A percentile compares a stretch with the other conserved stretches of the same genome.
These are phyloP conservation scores for Cataglyphis rosenhaueri DNA, from an alignment of 2,888 invertebrate species.

Conservation along the genomic window DNA sequence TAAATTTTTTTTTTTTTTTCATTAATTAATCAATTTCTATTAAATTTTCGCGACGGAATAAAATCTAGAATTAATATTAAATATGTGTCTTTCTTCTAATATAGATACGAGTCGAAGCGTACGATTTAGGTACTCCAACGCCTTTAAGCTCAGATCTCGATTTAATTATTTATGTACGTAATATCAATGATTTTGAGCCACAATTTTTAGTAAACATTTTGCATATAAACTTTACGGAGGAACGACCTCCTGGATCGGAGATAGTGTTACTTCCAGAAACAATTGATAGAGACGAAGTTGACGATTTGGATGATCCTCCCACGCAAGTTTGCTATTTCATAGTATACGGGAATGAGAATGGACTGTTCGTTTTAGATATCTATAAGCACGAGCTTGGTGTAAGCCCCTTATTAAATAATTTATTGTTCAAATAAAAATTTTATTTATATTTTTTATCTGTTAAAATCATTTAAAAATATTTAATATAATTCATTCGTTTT, in stretches of 20 bases:
- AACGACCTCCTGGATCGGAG: conserved; percentile 88
- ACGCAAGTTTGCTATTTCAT: conserved; percentile 97
- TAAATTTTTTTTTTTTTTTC: not conserved
- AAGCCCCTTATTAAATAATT: conserved; percentile 74
- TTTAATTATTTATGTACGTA: conserved; percentile 94
- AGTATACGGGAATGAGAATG: conserved; percentile 92
- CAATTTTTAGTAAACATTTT: conserved; percentile 92
- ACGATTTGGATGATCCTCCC: conserved; percentile 92
- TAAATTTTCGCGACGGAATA: not conserved
- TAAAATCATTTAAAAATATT: not conserved
- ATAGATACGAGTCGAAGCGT: conserved; percentile 95
- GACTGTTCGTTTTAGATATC: conserved; percentile 90
- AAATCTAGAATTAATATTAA: not conserved
- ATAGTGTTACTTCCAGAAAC: conserved; percentile 91
- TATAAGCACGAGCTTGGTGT: conserved; percentile 90
- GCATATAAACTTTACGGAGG: conserved; percentile 90
- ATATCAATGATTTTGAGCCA: conserved; percentile 95
- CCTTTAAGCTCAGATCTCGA: conserved; percentile 95
- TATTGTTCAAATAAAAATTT: not conserved
- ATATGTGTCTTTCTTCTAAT: not conserved
- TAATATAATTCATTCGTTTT: conserved; percentile 41
- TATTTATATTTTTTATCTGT: not conserved
- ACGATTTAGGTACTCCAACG: conserved; percentile 95
- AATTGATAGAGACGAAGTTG: conserved; percentile 94
- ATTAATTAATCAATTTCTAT: not conserved